Base-by-base conservation (phyloP, 2,113 vertebrate species). In the Lonchura striata region DNA sequence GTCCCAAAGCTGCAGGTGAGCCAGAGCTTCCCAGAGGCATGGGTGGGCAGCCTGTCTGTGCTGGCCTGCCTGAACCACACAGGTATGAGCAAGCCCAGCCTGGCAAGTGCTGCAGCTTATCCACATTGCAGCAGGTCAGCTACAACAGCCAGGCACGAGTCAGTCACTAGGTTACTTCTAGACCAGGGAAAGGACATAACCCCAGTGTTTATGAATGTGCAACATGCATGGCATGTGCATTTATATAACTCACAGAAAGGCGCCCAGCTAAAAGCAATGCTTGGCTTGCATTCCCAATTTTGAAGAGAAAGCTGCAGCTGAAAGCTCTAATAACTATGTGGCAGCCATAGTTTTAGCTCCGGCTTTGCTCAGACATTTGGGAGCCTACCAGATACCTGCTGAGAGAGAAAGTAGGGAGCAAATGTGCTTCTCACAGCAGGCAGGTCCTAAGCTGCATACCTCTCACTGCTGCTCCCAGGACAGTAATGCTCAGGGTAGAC, bases 81-180 rank as follows among this genome's bases (percentile, higher is more conserved):
- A 3, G 8, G 22, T 8, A n/a, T 0, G 0, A 61, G 24, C 63
- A 44, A 23, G 27, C 15, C 41, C 21, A 12, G 46, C 33, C 60
- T 46, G 24, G 41, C 14, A 59, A 74, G 30, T 13, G 44, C 86
- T 81, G 47, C 35, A 77, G 54, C 35, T 63, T 50, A 10, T 8
- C 39, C 60, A 31, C 30, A 1, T 2, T 27, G 59, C 0, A 46
- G 49, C 54, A 37, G 28, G 44, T 39, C 33, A 41, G 25, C 60
- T 41, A 21, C 65, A 54, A 15, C 39, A 72, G 23, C 25, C 37
- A 37, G 64, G 44, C 63, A 68, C 11, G 2, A 49, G 50, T 30
- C 39, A 60, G 46, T n/a, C 57, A 59, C 52, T 2, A 25, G 15
- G 49, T 33, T 63, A 39, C 53, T 66, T 61, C 42, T 49, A 57